Evolutionary conservation across 2,888 invertebrate species (phyloP).

Genomic region (Ophioninae sp.): DNA sequence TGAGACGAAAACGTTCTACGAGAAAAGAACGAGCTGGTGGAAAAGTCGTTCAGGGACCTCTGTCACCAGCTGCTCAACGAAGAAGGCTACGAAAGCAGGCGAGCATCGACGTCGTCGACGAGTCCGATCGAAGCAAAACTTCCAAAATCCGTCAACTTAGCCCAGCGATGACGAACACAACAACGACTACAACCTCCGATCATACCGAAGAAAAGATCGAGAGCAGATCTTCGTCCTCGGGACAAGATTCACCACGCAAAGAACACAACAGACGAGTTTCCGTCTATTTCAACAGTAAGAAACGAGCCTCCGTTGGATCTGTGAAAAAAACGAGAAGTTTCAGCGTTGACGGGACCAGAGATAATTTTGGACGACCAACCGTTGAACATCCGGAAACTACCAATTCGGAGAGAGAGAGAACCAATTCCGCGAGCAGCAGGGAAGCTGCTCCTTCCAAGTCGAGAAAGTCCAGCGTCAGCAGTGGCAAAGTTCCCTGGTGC

Average conservation of each 20-base stretch:
- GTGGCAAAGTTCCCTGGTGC: constrained; percentile 91
- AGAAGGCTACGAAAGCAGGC: constrained; percentile 72
- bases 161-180: constrained; percentile 53
- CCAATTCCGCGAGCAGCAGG: constrained; percentile 85
- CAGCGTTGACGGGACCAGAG: constrained; percentile 70
- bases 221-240: constrained; percentile 80
- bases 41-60: constrained; percentile 54
- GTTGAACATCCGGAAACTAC: constrained; percentile 71
- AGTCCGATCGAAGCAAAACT: constrained; percentile 58
- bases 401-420: constrained; percentile 85
- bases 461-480: constrained; percentile 86
- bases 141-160: constrained; percentile 59
- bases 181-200: constrained; percentile 62
- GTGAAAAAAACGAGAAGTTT: constrained; percentile 71
- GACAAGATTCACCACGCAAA: constrained; percentile 80
- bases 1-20: constrained; percentile 19
- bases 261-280: constrained; percentile 70
- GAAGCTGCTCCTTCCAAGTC: constrained; percentile 82
- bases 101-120: constrained; percentile 65
- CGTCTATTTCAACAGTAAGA: constrained; percentile 75
- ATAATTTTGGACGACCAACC: constrained; percentile 47
- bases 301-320: constrained; percentile 73
- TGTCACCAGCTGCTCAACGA: constrained; percentile 65
- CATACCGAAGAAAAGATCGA: constrained; percentile 74
- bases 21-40: constrained; percentile 57